phyloP scores from a whole-genome alignment of 2,797 vertebrate species.

The Nyctibius grandis region DNA sequence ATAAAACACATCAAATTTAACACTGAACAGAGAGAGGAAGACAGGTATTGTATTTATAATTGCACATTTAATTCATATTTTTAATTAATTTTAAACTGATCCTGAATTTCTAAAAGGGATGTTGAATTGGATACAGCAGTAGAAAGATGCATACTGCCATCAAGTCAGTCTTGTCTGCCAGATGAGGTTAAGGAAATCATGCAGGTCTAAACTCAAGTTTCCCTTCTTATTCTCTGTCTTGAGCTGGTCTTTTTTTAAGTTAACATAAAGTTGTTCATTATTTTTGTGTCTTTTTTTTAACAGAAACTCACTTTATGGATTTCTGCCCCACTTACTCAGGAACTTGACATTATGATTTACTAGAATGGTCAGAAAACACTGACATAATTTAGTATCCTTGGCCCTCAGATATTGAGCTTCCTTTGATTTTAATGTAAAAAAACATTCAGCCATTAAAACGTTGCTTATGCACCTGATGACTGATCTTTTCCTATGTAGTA shows the following conservation, averaged over 20 bases:
- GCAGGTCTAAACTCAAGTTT: not conserved
- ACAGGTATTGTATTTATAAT: not conserved
- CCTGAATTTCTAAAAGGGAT: not conserved
- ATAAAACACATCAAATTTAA: not conserved
- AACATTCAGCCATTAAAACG: not conserved
- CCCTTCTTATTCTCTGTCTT: not conserved
- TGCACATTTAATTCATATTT: not conserved
- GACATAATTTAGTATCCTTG: not conserved
- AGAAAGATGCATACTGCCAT: not conserved
- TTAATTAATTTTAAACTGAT: not conserved
- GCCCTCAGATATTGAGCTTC: not conserved
- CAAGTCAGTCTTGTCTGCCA: not conserved
- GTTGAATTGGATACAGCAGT: not conserved
- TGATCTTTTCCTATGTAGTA: not conserved
- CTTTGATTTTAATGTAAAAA: not conserved
- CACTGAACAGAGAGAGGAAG: not conserved
- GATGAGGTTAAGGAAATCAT: not conserved
- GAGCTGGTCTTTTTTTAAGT: not conserved
- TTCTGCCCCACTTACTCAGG: conserved; percentile 36
- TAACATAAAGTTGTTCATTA: not conserved
- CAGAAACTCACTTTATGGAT: conserved; percentile 53
- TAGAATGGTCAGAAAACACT: not conserved
- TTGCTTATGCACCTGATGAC: not conserved
- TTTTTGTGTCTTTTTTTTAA: not conserved
- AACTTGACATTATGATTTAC: conserved; percentile 32